A percentile compares a stretch with the other conserved stretches of the same genome.
Evolutionary conservation across 64 coral and sea anemone genomes (phyloP).

Genomic region (Stichodactyla helianthus): DNA sequence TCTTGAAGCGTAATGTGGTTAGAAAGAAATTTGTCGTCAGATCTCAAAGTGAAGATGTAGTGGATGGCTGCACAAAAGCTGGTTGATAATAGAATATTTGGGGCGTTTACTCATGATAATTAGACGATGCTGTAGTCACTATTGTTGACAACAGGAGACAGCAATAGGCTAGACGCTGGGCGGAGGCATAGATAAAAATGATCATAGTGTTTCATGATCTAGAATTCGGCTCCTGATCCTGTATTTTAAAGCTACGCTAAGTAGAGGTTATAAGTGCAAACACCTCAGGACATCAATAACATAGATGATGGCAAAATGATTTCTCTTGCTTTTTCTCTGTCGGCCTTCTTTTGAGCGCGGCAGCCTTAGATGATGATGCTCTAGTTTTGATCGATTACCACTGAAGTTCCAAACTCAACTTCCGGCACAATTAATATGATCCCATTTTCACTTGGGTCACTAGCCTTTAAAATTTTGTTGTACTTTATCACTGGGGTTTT

Average conservation of each 20-base stretch:
- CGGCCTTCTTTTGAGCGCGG: neutral
- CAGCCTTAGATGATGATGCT: neutral
- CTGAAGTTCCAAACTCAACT: neutral
- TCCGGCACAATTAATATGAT: neutral
- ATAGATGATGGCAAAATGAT: neutral
- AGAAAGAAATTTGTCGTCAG: neutral
- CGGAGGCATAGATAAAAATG: neutral
- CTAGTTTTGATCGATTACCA: neutral
- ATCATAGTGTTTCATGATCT: neutral
- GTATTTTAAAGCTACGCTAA: neutral
- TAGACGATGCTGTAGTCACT: neutral
- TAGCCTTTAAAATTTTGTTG: neutral
- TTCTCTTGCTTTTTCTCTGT: neutral
- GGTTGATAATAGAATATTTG: neutral
- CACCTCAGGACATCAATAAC: neutral
- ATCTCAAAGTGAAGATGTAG: neutral
- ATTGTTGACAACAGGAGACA: neutral
- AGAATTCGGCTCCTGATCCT: neutral
- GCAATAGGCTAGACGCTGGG: neutral
- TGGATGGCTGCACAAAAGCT: neutral
- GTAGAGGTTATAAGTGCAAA: neutral
- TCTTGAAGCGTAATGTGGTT: neutral
- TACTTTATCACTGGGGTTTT: neutral
- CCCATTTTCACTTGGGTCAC: neutral
- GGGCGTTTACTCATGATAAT: neutral